A percentile compares a stretch with the other conserved stretches of the same genome.
Evolutionary conservation across 2,113 vertebrate genomes (phyloP).

Genomic region (Cricetomys ansorgei): DNA sequence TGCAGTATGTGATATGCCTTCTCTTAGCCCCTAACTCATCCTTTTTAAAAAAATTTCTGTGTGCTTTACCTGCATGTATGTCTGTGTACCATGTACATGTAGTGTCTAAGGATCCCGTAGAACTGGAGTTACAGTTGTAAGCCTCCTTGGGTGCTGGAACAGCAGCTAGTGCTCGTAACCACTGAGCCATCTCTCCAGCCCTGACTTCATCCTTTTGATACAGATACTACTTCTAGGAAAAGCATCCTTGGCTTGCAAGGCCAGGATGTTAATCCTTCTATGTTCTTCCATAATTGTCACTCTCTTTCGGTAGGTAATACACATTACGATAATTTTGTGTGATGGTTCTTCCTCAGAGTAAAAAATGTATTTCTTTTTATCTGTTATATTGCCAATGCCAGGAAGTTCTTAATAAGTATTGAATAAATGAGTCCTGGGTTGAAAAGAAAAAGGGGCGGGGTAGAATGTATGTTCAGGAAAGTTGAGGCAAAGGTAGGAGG

Average conservation of each 20-base stretch:
- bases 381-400: background rate
- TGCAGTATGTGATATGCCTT: background rate
- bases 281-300: background rate
- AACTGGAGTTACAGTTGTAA: background rate
- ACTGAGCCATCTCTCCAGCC: background rate
- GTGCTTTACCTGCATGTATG: background rate
- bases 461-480: slow-evolving; percentile 4
- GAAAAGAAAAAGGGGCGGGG: background rate
- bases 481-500: background rate
- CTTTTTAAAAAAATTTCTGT: background rate
- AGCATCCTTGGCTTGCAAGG: background rate
- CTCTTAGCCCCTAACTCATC: background rate
- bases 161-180: background rate
- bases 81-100: background rate
- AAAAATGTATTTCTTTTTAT: background rate
- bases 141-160: background rate
- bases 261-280: background rate
- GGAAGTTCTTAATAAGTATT: background rate
- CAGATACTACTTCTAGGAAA: background rate
- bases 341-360: background rate
- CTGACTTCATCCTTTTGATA: background rate
- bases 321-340: background rate
- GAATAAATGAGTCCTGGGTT: slow-evolving; percentile 2
- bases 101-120: background rate
- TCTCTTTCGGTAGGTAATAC: background rate